Base-by-base conservation (phyloP, 2,888 invertebrate genomes). In the Herminia tarsipennalis region DNA sequence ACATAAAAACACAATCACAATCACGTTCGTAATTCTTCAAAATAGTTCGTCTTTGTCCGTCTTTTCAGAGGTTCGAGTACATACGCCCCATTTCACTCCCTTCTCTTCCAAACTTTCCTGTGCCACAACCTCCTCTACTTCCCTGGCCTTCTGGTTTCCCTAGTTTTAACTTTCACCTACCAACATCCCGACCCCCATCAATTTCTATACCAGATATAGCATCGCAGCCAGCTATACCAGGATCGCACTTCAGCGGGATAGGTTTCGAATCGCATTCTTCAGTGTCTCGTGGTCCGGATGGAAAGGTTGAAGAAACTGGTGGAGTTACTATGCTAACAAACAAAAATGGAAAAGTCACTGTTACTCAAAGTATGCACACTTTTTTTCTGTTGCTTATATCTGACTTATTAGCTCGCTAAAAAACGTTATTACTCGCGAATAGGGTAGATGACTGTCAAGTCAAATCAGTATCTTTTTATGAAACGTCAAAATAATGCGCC, bases 41-140 rank as follows among this genome's bases (percentile, higher is more conserved):
- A 38, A 56, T 68, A 70, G 73, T 76, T 79, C 75, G 76, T 77
- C 76, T 77, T 76, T 76, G 69, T 66, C 17, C 48, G 53, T 64
- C 43, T 57, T 68, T 64, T 35, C 68, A 70, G 65, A 42, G 41
- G 10, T 25, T 25, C 17, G 49, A 66, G 22, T 56, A 56, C 40
- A 36, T 57, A 4, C 12, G 1, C 42, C 14, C 35, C 2, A 29
- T 10, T 34, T 40, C n/a, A 22, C 22, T 36, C 0, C 12, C 33
- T 12, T 2, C 32, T 1, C 33, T 18, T 1, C 33, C 41, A 6
- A 10, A 14, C 5, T 3, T 54, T 0, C 41, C 43, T 6, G 10
- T 57, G 3, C 35, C 33, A 3, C 4, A 28, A 22, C 41, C 34
- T 0, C 29, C 35, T 5, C 20, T 22, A 1, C 37, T 56, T 10